Evolutionary conservation across 2,888 invertebrate genomes (phyloP).

Genomic region (Athripsodes cinereus): DNA sequence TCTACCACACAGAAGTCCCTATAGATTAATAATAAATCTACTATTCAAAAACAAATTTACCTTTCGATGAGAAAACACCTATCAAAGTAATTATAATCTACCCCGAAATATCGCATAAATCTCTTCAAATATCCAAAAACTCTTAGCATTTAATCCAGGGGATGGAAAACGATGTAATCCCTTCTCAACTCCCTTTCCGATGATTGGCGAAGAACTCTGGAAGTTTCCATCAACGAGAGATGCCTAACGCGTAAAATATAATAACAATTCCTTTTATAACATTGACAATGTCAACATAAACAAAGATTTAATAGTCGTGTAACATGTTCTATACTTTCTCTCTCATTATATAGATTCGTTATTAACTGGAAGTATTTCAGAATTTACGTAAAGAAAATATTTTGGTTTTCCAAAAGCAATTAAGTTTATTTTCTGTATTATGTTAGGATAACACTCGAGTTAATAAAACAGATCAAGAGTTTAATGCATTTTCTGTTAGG

Average conservation of each 20-base stretch:
- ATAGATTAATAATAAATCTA: no score
- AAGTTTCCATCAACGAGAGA: background rate
- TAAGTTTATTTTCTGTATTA: no score
- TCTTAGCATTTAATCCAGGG: background rate
- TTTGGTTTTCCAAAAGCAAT: no score
- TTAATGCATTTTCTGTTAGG: no score
- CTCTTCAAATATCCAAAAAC: constrained; percentile 2
- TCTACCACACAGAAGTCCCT: no score
- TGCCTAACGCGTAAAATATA: background rate
- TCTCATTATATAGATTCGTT: no score
- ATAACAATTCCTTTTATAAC: background rate
- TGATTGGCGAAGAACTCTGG: background rate
- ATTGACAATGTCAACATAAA: background rate
- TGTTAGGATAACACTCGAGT: no score
- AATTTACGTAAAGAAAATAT: no score
- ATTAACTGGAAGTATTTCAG: no score
- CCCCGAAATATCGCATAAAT: background rate
- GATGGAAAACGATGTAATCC: background rate
- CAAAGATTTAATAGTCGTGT: no score
- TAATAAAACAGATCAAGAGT: no score
- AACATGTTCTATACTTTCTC: no score
- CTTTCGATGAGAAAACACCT: constrained; percentile 1
- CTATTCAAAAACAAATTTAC: background rate
- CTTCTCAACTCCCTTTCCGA: background rate
- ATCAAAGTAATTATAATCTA: constrained; percentile 2